phyloP scores from a whole-genome alignment of 2,113 vertebrate genomes.

The Syrrhaptes paradoxus region DNA sequence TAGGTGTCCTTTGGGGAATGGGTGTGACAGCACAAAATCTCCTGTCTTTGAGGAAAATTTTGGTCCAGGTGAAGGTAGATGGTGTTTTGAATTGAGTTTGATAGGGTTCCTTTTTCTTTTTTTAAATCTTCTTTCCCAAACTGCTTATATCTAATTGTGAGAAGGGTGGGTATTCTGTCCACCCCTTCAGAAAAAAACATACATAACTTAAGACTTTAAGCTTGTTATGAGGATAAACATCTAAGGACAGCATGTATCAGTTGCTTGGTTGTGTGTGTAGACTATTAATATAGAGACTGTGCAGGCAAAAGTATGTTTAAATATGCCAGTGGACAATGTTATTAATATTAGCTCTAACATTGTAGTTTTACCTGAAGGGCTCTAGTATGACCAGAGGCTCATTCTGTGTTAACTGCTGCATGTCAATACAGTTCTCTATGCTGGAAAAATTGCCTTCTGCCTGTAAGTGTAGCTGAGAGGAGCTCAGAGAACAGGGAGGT shows the following conservation, averaged over 20 bases:
- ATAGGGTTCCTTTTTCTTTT: neutral
- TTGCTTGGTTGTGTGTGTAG: neutral
- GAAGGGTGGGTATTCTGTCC: neutral
- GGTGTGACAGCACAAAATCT: neutral
- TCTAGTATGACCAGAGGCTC: neutral
- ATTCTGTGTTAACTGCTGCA: neutral
- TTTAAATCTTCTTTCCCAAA: neutral
- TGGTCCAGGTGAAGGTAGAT: neutral
- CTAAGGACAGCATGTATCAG: neutral
- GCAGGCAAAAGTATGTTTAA: neutral
- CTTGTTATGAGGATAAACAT: neutral
- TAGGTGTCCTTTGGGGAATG: neutral
- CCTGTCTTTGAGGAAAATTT: neutral
- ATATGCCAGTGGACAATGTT: neutral
- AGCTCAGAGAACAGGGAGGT: neutral
- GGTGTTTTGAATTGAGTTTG: neutral
- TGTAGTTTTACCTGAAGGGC: neutral
- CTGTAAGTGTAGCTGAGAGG: neutral
- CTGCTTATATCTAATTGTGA: neutral
- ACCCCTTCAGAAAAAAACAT: neutral
- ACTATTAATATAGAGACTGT: neutral
- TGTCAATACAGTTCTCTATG: neutral
- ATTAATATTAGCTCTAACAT: neutral
- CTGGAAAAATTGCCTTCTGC: neutral
- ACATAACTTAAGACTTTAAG: neutral